Percentiles rank a stretch among this genome's conserved stretches.
These are phyloP conservation scores for Trichopria drosophilae DNA, from an alignment of 2,888 invertebrate species.

Conservation along the genomic window DNA sequence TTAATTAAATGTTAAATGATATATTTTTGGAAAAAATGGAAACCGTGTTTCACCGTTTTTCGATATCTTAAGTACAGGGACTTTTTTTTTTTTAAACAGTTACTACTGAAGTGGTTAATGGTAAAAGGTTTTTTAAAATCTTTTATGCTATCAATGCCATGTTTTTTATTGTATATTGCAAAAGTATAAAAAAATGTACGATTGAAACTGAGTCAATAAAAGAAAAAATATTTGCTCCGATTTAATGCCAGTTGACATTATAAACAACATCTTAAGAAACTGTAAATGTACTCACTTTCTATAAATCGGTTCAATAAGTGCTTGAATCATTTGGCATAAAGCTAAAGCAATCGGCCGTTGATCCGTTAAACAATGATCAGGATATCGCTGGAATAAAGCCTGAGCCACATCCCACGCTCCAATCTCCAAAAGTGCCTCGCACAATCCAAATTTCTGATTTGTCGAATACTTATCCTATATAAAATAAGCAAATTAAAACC, in stretches of 20 bases:
- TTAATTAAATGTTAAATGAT: no score
- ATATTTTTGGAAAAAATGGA: no score
- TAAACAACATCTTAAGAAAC: slow-evolving; percentile 8
- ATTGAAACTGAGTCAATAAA: not conserved
- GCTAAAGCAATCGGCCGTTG: slow-evolving; percentile 78
- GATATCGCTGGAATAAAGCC: slow-evolving; percentile 78
- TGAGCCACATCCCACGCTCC: slow-evolving; percentile 91
- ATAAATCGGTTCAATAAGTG: slow-evolving; percentile 85
- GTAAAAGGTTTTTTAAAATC: no score
- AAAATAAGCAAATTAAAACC: not conserved
- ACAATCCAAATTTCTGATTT: slow-evolving; percentile 93
- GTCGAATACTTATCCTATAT: slow-evolving; percentile 60
- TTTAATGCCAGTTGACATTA: no score
- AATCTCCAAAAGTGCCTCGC: slow-evolving; percentile 83
- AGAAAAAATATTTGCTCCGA: not conserved
- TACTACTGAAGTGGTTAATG: no score
- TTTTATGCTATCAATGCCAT: no score
- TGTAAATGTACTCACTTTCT: slow-evolving; percentile 63
- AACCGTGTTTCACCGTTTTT: no score
- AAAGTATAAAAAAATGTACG: not conserved
- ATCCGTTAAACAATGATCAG: slow-evolving; percentile 77
- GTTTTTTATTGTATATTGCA: not conserved
- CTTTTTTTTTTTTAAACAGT: no score
- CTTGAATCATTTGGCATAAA: slow-evolving; percentile 78
- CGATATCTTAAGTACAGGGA: no score